Conservation (phyloP, 92 coral and sea anemone species). For the Palythoa heliodiscus region DNA sequence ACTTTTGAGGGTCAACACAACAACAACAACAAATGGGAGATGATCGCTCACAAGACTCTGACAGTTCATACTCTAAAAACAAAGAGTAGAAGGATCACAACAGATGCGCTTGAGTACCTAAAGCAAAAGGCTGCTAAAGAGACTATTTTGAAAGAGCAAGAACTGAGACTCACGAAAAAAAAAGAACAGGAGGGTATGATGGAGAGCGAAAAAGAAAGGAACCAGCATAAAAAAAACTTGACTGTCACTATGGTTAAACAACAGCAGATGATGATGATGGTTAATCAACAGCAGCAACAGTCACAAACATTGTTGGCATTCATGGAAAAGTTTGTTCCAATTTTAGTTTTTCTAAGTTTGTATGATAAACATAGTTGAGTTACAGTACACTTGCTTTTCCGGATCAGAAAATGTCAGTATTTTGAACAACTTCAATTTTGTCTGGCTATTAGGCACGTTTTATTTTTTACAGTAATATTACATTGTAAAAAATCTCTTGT, state of each 20-base stretch:
- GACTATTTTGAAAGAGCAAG: conserved; percentile 1
- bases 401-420: neutral
- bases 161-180: neutral
- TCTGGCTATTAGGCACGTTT: neutral
- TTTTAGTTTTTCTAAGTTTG: neutral
- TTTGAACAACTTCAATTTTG: neutral
- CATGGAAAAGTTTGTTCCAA: conserved; percentile 2
- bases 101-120: neutral
- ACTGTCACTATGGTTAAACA: conserved; percentile 27
- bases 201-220: conserved; percentile 29
- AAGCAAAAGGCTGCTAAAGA: neutral
- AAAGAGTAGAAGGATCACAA: neutral
- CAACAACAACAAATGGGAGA: too few relatives aligned
- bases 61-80: neutral
- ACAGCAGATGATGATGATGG: conserved; percentile 18
- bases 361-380: neutral
- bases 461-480: neutral
- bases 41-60: neutral
- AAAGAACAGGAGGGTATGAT: neutral
- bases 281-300: conserved; percentile 3
- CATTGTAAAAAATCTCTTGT: neutral
- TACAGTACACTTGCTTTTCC: neutral
- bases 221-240: conserved; percentile 36
- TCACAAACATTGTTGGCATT: neutral
- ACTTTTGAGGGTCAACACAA: too few relatives aligned